phyloP scores from a whole-genome alignment of 2,797 vertebrate genomes.

The Merluccius polli region DNA sequence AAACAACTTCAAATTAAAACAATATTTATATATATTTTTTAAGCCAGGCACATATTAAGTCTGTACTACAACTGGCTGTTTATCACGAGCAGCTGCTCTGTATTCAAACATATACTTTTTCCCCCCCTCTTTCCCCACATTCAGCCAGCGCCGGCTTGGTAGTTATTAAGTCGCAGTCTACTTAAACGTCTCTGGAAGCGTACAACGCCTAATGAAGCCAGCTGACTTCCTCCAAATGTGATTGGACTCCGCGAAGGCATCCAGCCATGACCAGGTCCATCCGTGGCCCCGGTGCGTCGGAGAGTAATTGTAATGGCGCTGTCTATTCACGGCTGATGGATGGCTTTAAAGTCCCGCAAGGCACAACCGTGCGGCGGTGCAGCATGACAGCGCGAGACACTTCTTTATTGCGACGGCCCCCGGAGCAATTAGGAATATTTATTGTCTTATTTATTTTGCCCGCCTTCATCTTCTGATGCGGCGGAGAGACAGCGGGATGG shows the following conservation, averaged over 20 bases:
- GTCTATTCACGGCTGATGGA: conserved; percentile 53
- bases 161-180: conserved; percentile 23
- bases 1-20: not conserved
- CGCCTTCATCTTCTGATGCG: conserved; percentile 31
- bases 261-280: conserved; percentile 46
- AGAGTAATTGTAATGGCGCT: conserved; percentile 49
- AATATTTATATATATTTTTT: conserved; percentile 14
- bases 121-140: not conserved
- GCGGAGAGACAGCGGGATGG: conserved; percentile 6
- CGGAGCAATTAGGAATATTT: conserved; percentile 50
- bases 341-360: conserved; percentile 25
- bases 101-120: not conserved
- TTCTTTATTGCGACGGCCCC: conserved; percentile 40
- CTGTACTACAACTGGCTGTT: conserved; percentile 11
- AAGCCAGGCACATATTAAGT: not conserved
- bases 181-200: conserved; percentile 17
- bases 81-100: conserved; percentile 8
- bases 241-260: conserved; percentile 19
- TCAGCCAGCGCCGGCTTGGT: not conserved
- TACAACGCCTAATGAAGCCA: conserved; percentile 26
- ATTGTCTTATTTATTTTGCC: conserved; percentile 43
- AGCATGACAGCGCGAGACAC: conserved; percentile 18
- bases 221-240: conserved; percentile 24
- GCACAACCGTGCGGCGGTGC: conserved; percentile 15
- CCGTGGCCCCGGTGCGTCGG: conserved; percentile 36